Conservation (phyloP, 2,113 vertebrate species). For the Muntiacus muntjak region DNA sequence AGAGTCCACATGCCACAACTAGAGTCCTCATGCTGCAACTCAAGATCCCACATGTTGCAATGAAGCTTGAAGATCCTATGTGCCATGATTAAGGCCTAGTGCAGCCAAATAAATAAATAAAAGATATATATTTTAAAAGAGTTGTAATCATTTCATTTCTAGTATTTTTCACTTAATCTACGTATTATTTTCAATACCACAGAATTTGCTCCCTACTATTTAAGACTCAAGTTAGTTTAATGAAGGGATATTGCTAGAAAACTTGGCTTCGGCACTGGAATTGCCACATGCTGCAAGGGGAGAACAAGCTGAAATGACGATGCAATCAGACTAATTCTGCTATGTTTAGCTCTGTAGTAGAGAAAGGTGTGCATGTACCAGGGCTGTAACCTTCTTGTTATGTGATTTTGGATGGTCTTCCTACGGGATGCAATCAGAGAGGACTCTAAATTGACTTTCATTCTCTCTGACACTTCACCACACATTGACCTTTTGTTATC, state of each 20-base stretch:
- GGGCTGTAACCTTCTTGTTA: background rate
- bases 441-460: background rate
- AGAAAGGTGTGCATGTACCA: background rate
- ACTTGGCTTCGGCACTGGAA: background rate
- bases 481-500: background rate
- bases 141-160: background rate
- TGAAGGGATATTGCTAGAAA: background rate
- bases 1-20: background rate
- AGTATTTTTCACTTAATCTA: slow-evolving; percentile 19
- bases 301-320: background rate
- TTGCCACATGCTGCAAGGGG: background rate
- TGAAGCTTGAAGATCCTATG: background rate
- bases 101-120: background rate
- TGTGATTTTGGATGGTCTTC: slow-evolving; percentile 46
- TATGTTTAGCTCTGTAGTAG: background rate
- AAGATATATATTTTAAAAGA: background rate
- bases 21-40: background rate
- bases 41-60: background rate
- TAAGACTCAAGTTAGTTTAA: background rate
- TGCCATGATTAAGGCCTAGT: background rate
- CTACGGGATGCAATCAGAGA: background rate
- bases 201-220: background rate
- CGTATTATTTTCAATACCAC: background rate
- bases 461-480: background rate
- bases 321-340: background rate